Percentiles rank a stretch among this genome's conserved stretches.
Conservation (phyloP, 2,797 vertebrate species). For the Poecilia velifera region DNA sequence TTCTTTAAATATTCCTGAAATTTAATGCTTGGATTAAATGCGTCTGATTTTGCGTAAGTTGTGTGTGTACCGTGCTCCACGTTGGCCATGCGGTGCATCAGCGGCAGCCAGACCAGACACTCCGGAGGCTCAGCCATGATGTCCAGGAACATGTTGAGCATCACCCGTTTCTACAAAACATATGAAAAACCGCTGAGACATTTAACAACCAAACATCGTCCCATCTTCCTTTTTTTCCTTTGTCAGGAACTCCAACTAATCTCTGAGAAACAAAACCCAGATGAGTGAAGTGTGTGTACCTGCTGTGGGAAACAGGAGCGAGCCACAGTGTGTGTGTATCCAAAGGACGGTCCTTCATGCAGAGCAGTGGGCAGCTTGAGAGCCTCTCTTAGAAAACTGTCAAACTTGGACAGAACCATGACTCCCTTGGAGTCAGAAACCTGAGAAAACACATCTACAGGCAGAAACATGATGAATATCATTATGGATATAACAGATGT, state of each 20-base stretch:
- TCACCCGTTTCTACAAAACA: slow-evolving; percentile 88
- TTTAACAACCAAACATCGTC: background rate
- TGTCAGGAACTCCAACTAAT: background rate
- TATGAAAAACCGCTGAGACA: background rate
- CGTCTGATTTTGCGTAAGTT: background rate
- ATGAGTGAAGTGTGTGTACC: slow-evolving; percentile 65
- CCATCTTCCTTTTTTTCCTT: background rate
- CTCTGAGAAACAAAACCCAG: background rate
- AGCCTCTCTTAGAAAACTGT: slow-evolving; percentile 87
- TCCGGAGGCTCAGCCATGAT: slow-evolving; percentile 89
- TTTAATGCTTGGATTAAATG: background rate
- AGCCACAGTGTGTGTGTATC: slow-evolving; percentile 87
- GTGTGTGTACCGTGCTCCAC: slow-evolving; percentile 88
- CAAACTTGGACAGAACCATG: slow-evolving; percentile 88
- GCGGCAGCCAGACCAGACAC: slow-evolving; percentile 96
- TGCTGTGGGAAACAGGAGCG: slow-evolving; percentile 93
- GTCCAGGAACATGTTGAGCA: slow-evolving; percentile 94
- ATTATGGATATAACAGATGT: background rate
- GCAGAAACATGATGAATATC: slow-evolving; percentile 21
- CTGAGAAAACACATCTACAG: slow-evolving; percentile 95
- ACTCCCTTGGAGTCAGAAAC: slow-evolving; percentile 89
- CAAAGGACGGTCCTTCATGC: slow-evolving; percentile 94
- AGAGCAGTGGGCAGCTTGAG: slow-evolving; percentile 90
- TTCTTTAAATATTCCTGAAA: too few relatives aligned
- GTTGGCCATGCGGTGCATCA: slow-evolving; percentile 93